Conservation (phyloP, 2,888 invertebrate genomes). For the Cerceris rybyensis region DNA sequence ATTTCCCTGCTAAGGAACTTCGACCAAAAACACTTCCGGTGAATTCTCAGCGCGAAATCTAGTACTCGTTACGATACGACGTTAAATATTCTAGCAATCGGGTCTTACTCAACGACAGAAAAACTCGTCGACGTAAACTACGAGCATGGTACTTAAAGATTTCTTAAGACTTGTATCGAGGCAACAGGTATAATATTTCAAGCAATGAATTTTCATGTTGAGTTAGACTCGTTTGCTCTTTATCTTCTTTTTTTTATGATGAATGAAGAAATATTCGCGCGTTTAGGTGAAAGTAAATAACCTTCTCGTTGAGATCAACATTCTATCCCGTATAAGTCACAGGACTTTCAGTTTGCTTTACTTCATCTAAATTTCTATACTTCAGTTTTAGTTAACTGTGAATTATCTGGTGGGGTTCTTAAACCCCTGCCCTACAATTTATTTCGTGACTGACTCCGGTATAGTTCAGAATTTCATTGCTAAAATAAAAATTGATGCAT, state of each 20-base stretch:
- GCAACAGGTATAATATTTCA: background rate
- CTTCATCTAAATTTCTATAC: no score
- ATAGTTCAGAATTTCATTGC: no score
- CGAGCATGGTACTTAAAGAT: background rate
- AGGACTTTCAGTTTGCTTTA: no score
- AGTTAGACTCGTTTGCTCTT: background rate
- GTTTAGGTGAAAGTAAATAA: no score
- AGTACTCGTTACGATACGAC: background rate
- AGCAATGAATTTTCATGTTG: background rate
- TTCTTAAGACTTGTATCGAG: background rate
- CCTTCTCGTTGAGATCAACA: no score
- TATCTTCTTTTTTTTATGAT: background rate
- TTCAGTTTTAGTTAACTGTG: no score
- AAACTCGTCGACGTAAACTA: no score
- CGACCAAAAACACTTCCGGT: background rate
- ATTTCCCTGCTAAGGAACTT: conserved; percentile 17
- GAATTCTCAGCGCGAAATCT: background rate
- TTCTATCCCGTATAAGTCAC: no score
- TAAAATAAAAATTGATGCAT: no score
- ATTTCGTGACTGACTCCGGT: no score
- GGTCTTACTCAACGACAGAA: background rate
- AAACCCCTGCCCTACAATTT: no score
- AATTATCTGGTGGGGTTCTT: no score
- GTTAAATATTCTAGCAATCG: background rate
- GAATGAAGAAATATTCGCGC: background rate